Evolutionary conservation across 2,113 vertebrate genomes (phyloP), one percentile per base, ranked within the genome.

Genomic region (Peucedramus taeniatus): DNA sequence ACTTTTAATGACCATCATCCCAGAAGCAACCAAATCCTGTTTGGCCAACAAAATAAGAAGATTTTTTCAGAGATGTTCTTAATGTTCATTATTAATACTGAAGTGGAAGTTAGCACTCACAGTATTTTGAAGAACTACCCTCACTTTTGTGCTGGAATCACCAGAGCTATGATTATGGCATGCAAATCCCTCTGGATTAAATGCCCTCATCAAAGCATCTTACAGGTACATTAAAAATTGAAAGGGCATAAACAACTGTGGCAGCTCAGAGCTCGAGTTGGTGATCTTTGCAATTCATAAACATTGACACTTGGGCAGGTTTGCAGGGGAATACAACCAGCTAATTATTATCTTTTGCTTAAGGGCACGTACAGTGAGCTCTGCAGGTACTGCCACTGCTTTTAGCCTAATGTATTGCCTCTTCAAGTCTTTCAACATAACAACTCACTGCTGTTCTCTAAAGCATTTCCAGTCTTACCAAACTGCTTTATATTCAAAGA

Each of bases 301-400:
- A 93, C 76, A 96, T 83, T 81, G 68, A 89, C 94, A 93, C 90
- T 95, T 61, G 79, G 95, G 74, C 80, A 88, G 85, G 91, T 96
- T 95, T 97, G 96, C 96, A 92, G 79, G 83, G 96, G 96, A 98
- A 97, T 96, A 95, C 42, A 60, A 96, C 93, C 93, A 94, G 93
- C 97, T 98, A 98, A 98, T 98, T 98, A 98, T 94, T 91, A 95
- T 93, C 94, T 97, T 95, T 97, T 94, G 97, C 98, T 98, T 70
- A 95, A 98, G 97, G 98, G 98, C 97, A 98, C 95, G 95, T 94
- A 93, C 60, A 85, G 96, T 91, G 96, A 93, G 98, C 98, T 97
- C 98, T 94, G 97, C 96, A 98, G 97, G 98, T 98, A 92, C 96
- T 94, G 37, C 66, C 68, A 68, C 86, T 35, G 93, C 54, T 75